Evolutionary conservation across 2,888 invertebrate species (phyloP).

Genomic region (Ypsolopha scabrella): DNA sequence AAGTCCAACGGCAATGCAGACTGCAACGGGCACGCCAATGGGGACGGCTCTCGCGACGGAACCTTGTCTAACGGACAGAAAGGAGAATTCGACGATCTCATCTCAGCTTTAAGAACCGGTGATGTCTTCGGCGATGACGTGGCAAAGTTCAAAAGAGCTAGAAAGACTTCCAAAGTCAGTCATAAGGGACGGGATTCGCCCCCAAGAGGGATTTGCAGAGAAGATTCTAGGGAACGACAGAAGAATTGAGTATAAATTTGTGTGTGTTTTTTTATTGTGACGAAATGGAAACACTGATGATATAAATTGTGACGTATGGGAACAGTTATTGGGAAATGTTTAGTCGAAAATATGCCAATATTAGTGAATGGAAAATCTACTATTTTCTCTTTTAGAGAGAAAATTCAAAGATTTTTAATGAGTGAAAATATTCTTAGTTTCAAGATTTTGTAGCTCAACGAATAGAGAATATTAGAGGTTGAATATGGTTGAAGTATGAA

Average conservation of each 20-base stretch:
- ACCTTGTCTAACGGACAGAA: conserved; percentile 67
- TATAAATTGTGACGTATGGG: background rate
- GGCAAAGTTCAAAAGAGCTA: conserved; percentile 80
- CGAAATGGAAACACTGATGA: background rate
- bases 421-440: too few relatives aligned
- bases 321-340: background rate
- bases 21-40: conserved; percentile 63
- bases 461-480: too few relatives aligned
- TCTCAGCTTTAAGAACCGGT: conserved; percentile 93
- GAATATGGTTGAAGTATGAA: too few relatives aligned
- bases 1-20: conserved; percentile 64
- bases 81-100: conserved; percentile 96
- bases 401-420: too few relatives aligned
- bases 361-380: too few relatives aligned
- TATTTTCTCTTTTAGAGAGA: too few relatives aligned
- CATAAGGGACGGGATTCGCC: conserved; percentile 60
- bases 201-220: conserved; percentile 47
- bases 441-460: too few relatives aligned
- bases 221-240: conserved; percentile 59
- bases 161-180: conserved; percentile 52
- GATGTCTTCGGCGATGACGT: conserved; percentile 97
- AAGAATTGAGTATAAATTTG: conserved; percentile 38
- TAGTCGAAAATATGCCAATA: background rate
- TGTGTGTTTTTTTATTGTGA: background rate
- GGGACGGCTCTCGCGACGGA: conserved; percentile 41